Conservation (phyloP, 1,140 invertebrate species). For the Drosophila rhopaloa region DNA sequence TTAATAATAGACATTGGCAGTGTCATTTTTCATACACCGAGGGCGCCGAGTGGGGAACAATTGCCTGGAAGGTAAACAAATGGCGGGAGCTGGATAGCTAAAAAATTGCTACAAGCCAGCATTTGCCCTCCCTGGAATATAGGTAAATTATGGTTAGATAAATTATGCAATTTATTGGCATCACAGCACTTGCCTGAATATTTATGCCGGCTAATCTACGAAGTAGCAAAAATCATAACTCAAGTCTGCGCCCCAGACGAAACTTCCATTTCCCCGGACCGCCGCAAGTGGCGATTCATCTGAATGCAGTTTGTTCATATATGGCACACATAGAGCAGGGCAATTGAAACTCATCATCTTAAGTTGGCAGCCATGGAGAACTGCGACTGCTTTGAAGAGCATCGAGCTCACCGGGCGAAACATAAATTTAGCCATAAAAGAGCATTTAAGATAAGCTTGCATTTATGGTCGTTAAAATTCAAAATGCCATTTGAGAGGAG, state of each 20-base stretch:
- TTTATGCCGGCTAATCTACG: conserved; percentile 37
- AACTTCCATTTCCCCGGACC: not conserved
- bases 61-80: conserved; percentile 35
- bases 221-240: conserved; percentile 19
- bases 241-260: not conserved
- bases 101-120: conserved; percentile 38
- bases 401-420: conserved; percentile 39
- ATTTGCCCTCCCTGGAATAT: not conserved
- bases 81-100: conserved; percentile 20
- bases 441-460: conserved; percentile 83
- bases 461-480: conserved; percentile 84
- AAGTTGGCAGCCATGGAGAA: conserved; percentile 12
- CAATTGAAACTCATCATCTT: conserved; percentile 74
- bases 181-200: conserved; percentile 43
- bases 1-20: conserved; percentile 75
- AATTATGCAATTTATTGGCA: conserved; percentile 45
- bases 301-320: not conserved
- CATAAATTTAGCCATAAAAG: conserved; percentile 81
- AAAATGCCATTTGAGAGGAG: conserved; percentile 73
- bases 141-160: conserved; percentile 44
- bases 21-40: conserved; percentile 70
- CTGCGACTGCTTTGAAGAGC: conserved; percentile 1
- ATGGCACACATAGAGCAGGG: conserved; percentile 25
- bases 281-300: conserved; percentile 41
- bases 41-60: conserved; percentile 1